Base-by-base conservation (phyloP, 2,888 invertebrate genomes). In the Leucania comma region DNA sequence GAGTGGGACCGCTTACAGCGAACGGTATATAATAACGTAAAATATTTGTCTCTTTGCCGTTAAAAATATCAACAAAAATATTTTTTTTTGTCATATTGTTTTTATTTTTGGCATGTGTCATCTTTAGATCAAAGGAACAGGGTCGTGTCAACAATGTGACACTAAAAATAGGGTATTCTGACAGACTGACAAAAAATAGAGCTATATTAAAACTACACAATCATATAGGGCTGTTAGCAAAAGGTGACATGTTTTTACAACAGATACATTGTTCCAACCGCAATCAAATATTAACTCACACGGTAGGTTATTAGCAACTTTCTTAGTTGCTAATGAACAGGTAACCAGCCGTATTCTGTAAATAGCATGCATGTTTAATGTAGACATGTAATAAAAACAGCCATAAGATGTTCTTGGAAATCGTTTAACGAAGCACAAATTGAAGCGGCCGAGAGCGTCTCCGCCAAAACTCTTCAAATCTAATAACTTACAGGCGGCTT, bases 391-490 rank as follows among this genome's bases (percentile, higher is more conserved):
- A 22, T 46, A 24, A 56, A 54, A 50, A 67, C 24, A 26, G 20
- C 24, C 61, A 24, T 14, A 32, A 53, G 26, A 59, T 50, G 75
- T 76, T 72, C 57, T 67, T 61, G 38, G 58, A 67, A 81, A 83
- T 86, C 85, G 84, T 85, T 86, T 86, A 86, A 86, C 84, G 84
- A 83, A 85, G 81, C 84, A 84, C 81, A 89, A 88, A 87, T 88
- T 88, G 88, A 87, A 83, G 85, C 83, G 86, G 86, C 80, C 68
- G 87, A 86, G 87, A 86, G 87, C 88, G 83, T 86, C 86, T 84
- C 66, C 77, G 77, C 85, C 87, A 80, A 87, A 89, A 90, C 90
- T 90, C 91, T 90, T 90, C 81, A 90, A 88, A 91, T 90, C 90
- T 89, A 91, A 91, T 91, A 91, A 89, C 79, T 87, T 86, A 77